phyloP scores from a whole-genome alignment of 1,140 invertebrate species.

The Olivierus martensii region DNA sequence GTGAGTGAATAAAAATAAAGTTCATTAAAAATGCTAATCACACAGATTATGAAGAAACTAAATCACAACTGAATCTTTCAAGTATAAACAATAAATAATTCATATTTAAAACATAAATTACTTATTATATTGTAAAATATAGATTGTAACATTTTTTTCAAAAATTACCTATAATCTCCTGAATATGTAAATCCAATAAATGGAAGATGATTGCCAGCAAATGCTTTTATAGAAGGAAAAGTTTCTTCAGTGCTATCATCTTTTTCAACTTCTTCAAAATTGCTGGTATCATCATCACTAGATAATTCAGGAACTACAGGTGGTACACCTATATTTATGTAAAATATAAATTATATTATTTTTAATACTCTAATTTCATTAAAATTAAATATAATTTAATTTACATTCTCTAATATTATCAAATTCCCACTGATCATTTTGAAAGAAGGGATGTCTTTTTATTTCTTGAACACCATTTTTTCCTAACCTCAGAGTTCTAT shows the following conservation, averaged over 20 bases:
- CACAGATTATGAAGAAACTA: too few species aligned
- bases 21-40: too few species aligned
- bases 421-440: constrained; percentile 95
- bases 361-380: background rate
- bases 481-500: constrained; percentile 71
- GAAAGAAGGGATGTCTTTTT: constrained; percentile 86
- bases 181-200: constrained; percentile 99
- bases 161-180: constrained; percentile 48
- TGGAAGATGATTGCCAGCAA: constrained; percentile 95
- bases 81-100: too few species aligned
- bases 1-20: too few species aligned
- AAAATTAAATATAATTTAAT: background rate
- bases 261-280: constrained; percentile 96
- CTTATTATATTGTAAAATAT: too few species aligned
- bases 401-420: constrained; percentile 79
- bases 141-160: too few species aligned
- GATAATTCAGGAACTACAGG: constrained; percentile 90
- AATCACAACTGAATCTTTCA: too few species aligned
- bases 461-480: constrained; percentile 91
- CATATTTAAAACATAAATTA: too few species aligned
- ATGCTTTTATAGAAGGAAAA: constrained; percentile 91
- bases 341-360: background rate
- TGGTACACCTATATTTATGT: constrained; percentile 56
- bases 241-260: constrained; percentile 75
- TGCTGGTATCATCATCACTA: constrained; percentile 93